These are phyloP conservation scores for Opisthograptis luteolata DNA, from an alignment of 2,888 invertebrate species.

Conservation along the genomic window DNA sequence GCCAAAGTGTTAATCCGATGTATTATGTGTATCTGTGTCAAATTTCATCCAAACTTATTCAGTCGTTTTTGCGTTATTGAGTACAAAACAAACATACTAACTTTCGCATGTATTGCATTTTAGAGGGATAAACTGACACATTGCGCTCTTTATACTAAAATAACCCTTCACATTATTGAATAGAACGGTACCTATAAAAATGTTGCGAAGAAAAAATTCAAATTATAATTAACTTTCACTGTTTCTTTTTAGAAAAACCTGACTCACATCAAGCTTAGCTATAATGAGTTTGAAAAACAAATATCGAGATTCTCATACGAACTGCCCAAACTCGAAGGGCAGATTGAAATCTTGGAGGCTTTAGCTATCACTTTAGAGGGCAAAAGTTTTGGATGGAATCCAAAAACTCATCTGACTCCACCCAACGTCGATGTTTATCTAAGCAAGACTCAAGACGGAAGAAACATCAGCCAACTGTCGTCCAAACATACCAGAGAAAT, in stretches of 20 bases:
- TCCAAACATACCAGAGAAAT: constrained; percentile 16
- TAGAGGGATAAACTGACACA: too few species aligned
- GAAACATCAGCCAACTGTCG: constrained; percentile 35
- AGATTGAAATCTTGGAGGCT: constrained; percentile 64
- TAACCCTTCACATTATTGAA: too few species aligned
- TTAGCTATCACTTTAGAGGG: constrained; percentile 54
- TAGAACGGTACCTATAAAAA: too few species aligned
- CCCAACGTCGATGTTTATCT: constrained; percentile 54
- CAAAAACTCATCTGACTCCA: constrained; percentile 43
- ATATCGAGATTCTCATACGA: constrained; percentile 59
- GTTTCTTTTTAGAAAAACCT: constrained; percentile 63
- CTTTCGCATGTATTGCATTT: too few species aligned
- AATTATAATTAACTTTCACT: too few species aligned
- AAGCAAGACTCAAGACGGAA: constrained; percentile 33
- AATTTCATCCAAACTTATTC: too few species aligned
- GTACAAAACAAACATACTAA: too few species aligned
- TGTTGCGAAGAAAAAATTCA: not conserved
- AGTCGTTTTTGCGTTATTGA: too few species aligned
- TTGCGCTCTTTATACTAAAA: too few species aligned
- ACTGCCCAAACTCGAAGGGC: constrained; percentile 68
- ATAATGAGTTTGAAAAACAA: constrained; percentile 59
- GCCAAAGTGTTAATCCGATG: too few species aligned
- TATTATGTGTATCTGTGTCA: too few species aligned
- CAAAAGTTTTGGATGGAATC: constrained; percentile 50
- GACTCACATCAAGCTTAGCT: constrained; percentile 54